Conservation (phyloP, 1,140 invertebrate genomes). For the Drosophila nigromelanica region DNA sequence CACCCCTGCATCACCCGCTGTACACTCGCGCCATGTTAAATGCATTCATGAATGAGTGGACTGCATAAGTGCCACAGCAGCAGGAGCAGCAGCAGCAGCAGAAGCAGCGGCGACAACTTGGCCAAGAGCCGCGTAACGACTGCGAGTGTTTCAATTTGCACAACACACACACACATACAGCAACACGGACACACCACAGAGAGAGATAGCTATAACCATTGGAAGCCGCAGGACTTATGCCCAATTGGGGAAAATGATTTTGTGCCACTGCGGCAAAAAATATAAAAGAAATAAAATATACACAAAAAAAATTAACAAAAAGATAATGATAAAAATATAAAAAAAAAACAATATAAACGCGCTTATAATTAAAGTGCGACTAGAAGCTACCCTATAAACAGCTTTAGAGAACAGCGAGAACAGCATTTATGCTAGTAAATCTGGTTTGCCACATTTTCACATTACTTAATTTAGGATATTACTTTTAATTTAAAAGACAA, state of each 20-base stretch:
- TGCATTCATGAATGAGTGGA: conserved; percentile 80
- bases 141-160: conserved; percentile 78
- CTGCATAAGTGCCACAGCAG: conserved; percentile 57
- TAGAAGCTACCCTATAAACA: no score
- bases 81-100: conserved; percentile 17
- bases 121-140: conserved; percentile 44
- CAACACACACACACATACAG: conserved; percentile 24
- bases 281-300: conserved; percentile 36
- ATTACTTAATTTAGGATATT: no score
- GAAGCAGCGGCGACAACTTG: conserved; percentile 31
- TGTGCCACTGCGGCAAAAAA: conserved; percentile 73
- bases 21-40: conserved; percentile 57
- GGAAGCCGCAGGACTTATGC: conserved; percentile 71
- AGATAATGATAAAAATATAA: conserved; percentile 4
- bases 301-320: conserved; percentile 17
- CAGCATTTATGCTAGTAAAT: no score
- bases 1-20: not conserved
- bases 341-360: not conserved
- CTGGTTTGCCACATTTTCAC: no score
- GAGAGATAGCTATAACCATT: not conserved
- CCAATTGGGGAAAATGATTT: conserved; percentile 80
- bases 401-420: no score
- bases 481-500: no score
- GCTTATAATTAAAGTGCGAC: no score
- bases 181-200: not conserved